These are phyloP conservation scores for Lycorma delicatula DNA, from an alignment of 1,140 invertebrate genomes.

Conservation along the genomic window DNA sequence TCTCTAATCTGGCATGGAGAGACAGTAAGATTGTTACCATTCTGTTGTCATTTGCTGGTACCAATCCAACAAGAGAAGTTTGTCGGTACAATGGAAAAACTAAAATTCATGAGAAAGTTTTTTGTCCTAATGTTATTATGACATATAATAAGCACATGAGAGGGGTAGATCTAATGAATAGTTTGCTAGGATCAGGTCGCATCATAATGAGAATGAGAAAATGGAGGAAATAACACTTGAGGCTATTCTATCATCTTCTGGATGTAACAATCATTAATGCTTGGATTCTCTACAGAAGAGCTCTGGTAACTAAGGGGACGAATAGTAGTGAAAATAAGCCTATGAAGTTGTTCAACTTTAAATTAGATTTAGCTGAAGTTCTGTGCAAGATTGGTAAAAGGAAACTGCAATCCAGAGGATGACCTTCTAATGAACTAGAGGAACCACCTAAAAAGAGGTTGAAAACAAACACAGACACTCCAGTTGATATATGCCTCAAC, in stretches of 20 bases:
- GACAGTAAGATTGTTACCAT: slow-evolving; percentile 11
- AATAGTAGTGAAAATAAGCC: not conserved
- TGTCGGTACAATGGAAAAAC: slow-evolving; percentile 11
- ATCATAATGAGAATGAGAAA: slow-evolving; percentile 37
- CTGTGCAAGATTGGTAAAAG: not conserved
- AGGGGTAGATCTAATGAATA: slow-evolving; percentile 37
- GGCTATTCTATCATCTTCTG: slow-evolving; percentile 40
- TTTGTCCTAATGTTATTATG: slow-evolving; percentile 8
- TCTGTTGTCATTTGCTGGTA: slow-evolving; percentile 1
- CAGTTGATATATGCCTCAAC: not conserved
- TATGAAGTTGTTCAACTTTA: not conserved
- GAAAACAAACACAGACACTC: not conserved
- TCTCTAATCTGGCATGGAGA: slow-evolving; percentile 17
- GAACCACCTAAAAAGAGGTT: not conserved
- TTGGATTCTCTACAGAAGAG: slow-evolving; percentile 24
- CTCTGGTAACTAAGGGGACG: not conserved
- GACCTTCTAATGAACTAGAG: not conserved
- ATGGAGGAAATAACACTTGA: slow-evolving; percentile 38
- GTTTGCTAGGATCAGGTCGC: slow-evolving; percentile 36
- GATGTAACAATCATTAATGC: slow-evolving; percentile 33
- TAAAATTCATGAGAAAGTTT: not conserved
- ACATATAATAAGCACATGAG: slow-evolving; percentile 30
- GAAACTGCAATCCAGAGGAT: not conserved
- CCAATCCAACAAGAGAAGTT: not conserved
- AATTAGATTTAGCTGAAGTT: not conserved